Evolutionary conservation across 1,140 invertebrate species (phyloP).

Genomic region (Mya arenaria): DNA sequence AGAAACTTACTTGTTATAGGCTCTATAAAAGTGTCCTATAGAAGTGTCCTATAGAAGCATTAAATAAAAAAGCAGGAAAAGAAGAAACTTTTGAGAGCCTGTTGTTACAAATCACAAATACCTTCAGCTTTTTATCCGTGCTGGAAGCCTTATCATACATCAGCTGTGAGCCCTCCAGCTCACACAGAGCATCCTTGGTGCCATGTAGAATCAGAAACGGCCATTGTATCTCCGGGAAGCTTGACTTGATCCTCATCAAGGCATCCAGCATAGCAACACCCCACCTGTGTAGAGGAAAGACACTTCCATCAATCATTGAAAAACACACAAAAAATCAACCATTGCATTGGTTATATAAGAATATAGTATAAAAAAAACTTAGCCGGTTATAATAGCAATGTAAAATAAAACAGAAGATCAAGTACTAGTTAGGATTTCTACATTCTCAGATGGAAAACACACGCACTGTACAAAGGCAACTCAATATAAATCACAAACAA

Average conservation of each 20-base stretch:
- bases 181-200: slow-evolving; percentile 36
- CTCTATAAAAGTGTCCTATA: background rate
- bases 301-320: background rate
- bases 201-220: slow-evolving; percentile 40
- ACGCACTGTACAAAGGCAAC: too few relatives aligned
- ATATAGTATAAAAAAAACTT: too few relatives aligned
- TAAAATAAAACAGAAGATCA: too few relatives aligned
- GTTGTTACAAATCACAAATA: background rate
- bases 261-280: slow-evolving; percentile 37
- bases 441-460: too few relatives aligned
- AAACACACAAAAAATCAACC: background rate
- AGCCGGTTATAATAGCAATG: too few relatives aligned
- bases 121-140: slow-evolving; percentile 25
- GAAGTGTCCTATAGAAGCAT: background rate
- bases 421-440: too few relatives aligned
- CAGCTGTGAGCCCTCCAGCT: background rate
- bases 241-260: slow-evolving; percentile 1
- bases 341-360: too few relatives aligned
- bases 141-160: slow-evolving; percentile 29
- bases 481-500: too few relatives aligned
- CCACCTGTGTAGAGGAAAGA: slow-evolving; percentile 4
- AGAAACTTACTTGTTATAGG: background rate
- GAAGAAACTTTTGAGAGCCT: background rate
- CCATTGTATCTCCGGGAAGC: slow-evolving; percentile 10
- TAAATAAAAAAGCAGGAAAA: background rate